These are phyloP conservation scores for Elephas maximus DNA, from an alignment of 2,113 vertebrate genomes.

Conservation along the genomic window DNA sequence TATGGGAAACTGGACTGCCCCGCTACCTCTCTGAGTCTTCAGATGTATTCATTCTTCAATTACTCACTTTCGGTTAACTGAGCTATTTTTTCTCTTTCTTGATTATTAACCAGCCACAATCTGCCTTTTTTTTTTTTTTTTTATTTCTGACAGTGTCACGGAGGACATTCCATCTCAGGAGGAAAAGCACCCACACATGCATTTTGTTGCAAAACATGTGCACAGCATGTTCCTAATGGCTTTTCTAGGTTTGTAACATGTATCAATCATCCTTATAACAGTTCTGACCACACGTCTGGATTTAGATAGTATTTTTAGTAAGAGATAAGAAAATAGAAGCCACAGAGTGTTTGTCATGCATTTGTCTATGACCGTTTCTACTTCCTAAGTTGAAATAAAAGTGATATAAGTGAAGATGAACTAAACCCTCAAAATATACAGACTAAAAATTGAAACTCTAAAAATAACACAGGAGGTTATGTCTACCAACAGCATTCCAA, in stretches of 20 bases:
- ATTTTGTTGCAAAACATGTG: conserved; percentile 6
- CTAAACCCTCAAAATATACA: conserved; percentile 34
- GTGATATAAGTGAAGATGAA: conserved; percentile 34
- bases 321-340: conserved; percentile 16
- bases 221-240: neutral
- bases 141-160: neutral
- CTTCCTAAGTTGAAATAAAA: conserved; percentile 61
- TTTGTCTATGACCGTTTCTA: neutral
- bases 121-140: neutral
- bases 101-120: neutral
- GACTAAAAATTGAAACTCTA: conserved; percentile 52
- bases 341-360: neutral
- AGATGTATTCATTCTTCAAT: neutral
- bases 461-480: conserved; percentile 26
- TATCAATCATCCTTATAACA: neutral
- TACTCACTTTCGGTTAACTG: neutral
- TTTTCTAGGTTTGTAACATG: neutral
- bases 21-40: neutral
- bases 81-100: neutral
- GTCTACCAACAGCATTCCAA: neutral
- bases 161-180: neutral
- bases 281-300: neutral
- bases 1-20: neutral
- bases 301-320: neutral
- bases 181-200: neutral